Evolutionary conservation across 1,140 invertebrate species (phyloP).

Genomic region (Saccostrea glomerata): DNA sequence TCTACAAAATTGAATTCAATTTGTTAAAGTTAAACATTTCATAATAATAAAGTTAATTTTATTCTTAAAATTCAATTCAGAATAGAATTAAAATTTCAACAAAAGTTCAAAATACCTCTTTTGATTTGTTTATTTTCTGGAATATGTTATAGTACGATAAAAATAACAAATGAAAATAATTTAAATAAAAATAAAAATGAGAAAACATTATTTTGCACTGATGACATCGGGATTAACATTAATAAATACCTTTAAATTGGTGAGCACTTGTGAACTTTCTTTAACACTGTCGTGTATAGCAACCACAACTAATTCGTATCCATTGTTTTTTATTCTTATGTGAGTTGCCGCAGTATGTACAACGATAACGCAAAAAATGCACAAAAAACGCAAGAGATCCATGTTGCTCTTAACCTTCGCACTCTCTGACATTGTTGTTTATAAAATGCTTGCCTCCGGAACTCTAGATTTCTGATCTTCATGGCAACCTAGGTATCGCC

Average conservation of each 20-base stretch:
- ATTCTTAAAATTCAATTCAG: background rate
- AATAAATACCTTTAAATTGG: slow-evolving; percentile 37
- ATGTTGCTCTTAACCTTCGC: background rate
- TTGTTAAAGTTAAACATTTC: background rate
- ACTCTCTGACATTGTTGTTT: slow-evolving; percentile 10
- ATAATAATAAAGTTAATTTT: background rate
- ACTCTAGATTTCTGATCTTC: background rate
- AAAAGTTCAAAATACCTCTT: no score
- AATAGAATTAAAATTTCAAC: background rate
- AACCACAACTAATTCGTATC: slow-evolving; percentile 58
- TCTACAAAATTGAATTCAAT: slow-evolving; percentile 55
- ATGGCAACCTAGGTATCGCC: background rate
- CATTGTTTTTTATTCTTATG: slow-evolving; percentile 58
- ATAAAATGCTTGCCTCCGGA: background rate
- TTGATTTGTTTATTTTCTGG: no score
- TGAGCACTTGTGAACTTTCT: slow-evolving; percentile 48
- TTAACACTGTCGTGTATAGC: slow-evolving; percentile 60
- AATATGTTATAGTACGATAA: no score
- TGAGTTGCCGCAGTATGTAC: background rate
- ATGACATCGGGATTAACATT: background rate
- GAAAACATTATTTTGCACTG: no score
- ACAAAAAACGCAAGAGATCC: background rate
- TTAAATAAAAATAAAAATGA: no score
- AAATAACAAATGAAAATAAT: no score
- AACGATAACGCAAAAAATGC: background rate